Evolutionary conservation across 2,797 vertebrate species (phyloP).

Genomic region (Leptatherina wallacei): DNA sequence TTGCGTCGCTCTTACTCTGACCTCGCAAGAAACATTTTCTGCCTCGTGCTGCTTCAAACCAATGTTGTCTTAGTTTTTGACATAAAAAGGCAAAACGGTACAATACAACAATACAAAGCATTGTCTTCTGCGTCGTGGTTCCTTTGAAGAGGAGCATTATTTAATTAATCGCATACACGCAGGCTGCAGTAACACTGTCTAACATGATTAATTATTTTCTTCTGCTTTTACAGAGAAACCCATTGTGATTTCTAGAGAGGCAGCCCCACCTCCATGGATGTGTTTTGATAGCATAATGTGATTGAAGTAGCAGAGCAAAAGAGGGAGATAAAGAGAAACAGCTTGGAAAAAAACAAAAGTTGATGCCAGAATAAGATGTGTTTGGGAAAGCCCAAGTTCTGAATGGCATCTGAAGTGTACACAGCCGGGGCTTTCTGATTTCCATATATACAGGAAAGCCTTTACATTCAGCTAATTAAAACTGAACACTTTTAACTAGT

Average conservation of each 20-base stretch:
- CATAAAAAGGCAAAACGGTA: constrained; percentile 49
- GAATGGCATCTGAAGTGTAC: constrained; percentile 45
- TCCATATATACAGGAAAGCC: constrained; percentile 14
- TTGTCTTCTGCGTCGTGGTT: constrained; percentile 57
- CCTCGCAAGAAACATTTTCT: constrained; percentile 65
- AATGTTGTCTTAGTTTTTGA: constrained; percentile 57
- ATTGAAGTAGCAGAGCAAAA: constrained; percentile 70
- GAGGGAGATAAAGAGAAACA: constrained; percentile 69
- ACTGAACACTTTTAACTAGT: constrained; percentile 15
- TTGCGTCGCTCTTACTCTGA: constrained; percentile 69
- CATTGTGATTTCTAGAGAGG: constrained; percentile 68
- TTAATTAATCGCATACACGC: constrained; percentile 72
- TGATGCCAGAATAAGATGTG: constrained; percentile 57
- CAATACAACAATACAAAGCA: constrained; percentile 46
- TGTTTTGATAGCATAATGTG: constrained; percentile 71
- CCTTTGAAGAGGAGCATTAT: constrained; percentile 70
- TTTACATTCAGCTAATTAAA: constrained; percentile 20
- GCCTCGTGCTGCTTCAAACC: constrained; percentile 37
- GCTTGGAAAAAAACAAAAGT: constrained; percentile 61
- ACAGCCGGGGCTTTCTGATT: constrained; percentile 26
- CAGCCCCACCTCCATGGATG: constrained; percentile 62
- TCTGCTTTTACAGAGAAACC: constrained; percentile 66
- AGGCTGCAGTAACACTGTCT: constrained; percentile 65
- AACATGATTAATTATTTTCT: constrained; percentile 71
- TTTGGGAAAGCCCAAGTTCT: constrained; percentile 54